Conservation (phyloP, 1,140 invertebrate genomes). For the Anastrepha obliqua region DNA sequence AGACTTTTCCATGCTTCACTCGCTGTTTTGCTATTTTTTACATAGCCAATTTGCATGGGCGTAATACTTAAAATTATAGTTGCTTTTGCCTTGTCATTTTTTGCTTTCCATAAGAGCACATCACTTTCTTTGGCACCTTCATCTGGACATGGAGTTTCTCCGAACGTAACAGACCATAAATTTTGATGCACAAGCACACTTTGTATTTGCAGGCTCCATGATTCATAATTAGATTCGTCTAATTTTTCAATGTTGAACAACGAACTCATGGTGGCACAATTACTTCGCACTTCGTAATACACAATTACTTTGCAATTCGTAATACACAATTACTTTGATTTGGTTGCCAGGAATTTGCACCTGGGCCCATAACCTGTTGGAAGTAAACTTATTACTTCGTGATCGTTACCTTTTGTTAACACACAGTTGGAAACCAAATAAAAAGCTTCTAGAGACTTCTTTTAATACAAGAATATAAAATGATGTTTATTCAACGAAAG, state of each 20-base stretch:
- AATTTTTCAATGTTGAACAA: conserved; percentile 55
- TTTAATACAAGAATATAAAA: too few species aligned
- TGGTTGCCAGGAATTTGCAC: not conserved
- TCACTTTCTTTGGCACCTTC: not conserved
- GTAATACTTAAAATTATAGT: conserved; percentile 37
- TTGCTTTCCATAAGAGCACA: not conserved
- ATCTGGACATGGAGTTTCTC: not conserved
- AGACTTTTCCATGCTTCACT: conserved; percentile 52
- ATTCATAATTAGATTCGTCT: conserved; percentile 53
- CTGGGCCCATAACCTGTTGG: conserved; percentile 8
- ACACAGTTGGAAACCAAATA: not conserved
- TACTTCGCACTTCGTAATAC: not conserved
- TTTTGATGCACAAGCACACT: conserved; percentile 31
- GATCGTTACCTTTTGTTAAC: too few species aligned
- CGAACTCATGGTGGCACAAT: conserved; percentile 12
- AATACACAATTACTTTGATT: not conserved
- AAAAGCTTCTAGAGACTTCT: too few species aligned
- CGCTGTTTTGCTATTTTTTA: conserved; percentile 49
- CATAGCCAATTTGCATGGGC: conserved; percentile 43
- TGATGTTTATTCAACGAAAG: too few species aligned
- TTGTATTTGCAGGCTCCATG: conserved; percentile 42
- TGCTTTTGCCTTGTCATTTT: conserved; percentile 42
- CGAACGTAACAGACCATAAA: not conserved
- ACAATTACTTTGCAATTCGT: conserved; percentile 1
- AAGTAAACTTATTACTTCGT: too few species aligned